These are phyloP conservation scores for Python bivittatus DNA, from an alignment of 2,113 vertebrate species.

Conservation along the genomic window DNA sequence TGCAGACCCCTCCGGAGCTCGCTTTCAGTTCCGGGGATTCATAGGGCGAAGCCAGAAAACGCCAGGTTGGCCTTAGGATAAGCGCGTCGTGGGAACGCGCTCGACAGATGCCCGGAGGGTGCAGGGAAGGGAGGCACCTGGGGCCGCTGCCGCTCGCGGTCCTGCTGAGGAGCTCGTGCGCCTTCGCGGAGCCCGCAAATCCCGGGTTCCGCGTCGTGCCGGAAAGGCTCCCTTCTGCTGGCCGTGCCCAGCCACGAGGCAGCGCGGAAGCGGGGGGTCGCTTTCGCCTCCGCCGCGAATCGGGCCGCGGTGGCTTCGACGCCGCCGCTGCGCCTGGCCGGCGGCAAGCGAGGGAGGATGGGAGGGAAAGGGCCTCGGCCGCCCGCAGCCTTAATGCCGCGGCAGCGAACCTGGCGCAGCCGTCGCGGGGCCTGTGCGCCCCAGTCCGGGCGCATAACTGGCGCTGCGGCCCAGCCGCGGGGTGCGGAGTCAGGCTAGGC, in stretches of 20 bases:
- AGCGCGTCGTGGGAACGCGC: background rate
- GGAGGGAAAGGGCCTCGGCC: background rate
- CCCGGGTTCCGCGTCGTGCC: background rate
- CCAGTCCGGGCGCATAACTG: background rate
- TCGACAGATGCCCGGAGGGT: background rate
- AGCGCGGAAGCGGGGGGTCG: background rate
- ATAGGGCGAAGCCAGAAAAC: background rate
- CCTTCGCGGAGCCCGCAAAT: background rate
- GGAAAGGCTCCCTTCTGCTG: background rate
- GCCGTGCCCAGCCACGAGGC: background rate
- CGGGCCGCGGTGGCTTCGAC: background rate
- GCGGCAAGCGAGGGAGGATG: too few species aligned
- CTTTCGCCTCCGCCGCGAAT: background rate
- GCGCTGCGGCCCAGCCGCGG: background rate
- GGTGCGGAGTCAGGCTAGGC: background rate
- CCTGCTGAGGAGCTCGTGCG: background rate
- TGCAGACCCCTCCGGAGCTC: too few species aligned
- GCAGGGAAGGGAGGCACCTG: fast-evolving
- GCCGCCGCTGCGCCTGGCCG: background rate
- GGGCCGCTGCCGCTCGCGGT: background rate
- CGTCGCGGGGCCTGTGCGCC: background rate
- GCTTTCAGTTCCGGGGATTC: background rate
- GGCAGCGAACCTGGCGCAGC: too few species aligned
- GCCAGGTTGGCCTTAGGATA: too few species aligned
- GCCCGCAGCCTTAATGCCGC: background rate